Percentiles rank a stretch among this genome's conserved stretches.
Conservation (phyloP, 2,113 vertebrate genomes). For the Junco hyemalis region DNA sequence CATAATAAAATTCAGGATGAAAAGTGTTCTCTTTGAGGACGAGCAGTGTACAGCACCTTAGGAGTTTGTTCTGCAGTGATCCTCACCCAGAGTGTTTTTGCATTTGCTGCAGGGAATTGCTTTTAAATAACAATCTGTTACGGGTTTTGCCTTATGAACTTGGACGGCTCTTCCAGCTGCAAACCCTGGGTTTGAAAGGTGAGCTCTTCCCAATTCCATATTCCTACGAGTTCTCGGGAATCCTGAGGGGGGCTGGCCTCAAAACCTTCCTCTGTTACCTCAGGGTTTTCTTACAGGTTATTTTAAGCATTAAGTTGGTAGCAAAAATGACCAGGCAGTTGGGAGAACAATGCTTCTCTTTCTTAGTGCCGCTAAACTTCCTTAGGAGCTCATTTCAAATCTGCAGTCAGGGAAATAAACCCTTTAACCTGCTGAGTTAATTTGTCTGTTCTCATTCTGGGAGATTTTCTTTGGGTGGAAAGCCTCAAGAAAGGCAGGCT, state of each 20-base stretch:
- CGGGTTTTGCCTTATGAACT: conserved; percentile 99
- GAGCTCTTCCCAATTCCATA: conserved; percentile 1
- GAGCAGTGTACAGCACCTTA: background rate
- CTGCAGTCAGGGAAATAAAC: background rate
- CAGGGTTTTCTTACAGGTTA: background rate
- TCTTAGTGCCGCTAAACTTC: background rate
- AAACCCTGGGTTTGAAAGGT: conserved; percentile 98
- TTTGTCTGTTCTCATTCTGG: background rate
- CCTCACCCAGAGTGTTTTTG: background rate
- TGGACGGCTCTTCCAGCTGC: conserved; percentile 97
- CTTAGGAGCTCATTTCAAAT: background rate
- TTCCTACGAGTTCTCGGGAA: background rate
- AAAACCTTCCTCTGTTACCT: background rate
- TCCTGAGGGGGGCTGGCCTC: background rate
- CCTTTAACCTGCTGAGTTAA: background rate
- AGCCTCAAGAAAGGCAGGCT: background rate
- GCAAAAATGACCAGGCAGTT: background rate
- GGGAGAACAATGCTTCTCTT: background rate
- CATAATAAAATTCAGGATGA: background rate
- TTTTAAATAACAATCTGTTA: conserved; percentile 99
- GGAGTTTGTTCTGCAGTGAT: background rate
- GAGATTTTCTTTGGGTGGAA: background rate
- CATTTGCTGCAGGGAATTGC: conserved; percentile 90
- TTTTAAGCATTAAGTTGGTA: background rate
- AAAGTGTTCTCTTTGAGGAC: background rate